Percentiles rank a stretch among this genome's conserved stretches.
Conservation (phyloP, 2,113 vertebrate genomes). For the Sciurus niger region DNA sequence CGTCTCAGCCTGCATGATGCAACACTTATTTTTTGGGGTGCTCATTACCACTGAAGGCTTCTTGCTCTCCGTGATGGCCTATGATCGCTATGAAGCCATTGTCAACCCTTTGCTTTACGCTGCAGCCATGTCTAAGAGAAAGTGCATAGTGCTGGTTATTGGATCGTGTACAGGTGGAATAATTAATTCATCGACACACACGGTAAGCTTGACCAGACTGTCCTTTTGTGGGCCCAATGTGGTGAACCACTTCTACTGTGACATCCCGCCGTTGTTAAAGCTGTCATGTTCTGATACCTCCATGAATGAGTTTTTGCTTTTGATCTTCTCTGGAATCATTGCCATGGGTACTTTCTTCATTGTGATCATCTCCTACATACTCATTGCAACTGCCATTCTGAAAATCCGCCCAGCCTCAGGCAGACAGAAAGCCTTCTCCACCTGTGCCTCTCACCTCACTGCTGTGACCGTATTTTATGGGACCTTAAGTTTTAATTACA, state of each 20-base stretch:
- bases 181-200: conserved; percentile 73
- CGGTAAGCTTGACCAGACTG: conserved; percentile 59
- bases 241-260: conserved; percentile 82
- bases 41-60: conserved; percentile 74
- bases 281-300: conserved; percentile 72
- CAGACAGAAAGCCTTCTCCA: conserved; percentile 78
- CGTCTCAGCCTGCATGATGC: conserved; percentile 55
- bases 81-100: conserved; percentile 72
- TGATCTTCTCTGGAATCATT: conserved; percentile 73
- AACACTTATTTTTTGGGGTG: conserved; percentile 74
- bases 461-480: conserved; percentile 77
- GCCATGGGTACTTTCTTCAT: conserved; percentile 68
- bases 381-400: conserved; percentile 65
- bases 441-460: conserved; percentile 76
- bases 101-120: conserved; percentile 71
- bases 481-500: conserved; percentile 76
- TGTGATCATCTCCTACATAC: conserved; percentile 66
- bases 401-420: conserved; percentile 58
- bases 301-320: conserved; percentile 72
- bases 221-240: conserved; percentile 76
- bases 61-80: conserved; percentile 79
- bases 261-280: conserved; percentile 57
- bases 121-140: conserved; percentile 58
- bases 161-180: conserved; percentile 3
- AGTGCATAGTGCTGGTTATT: conserved; percentile 42